Evolutionary conservation across 2,113 vertebrate genomes (phyloP), one percentile per base, ranked within the genome.

Genomic region (Oryzias curvinotus): DNA sequence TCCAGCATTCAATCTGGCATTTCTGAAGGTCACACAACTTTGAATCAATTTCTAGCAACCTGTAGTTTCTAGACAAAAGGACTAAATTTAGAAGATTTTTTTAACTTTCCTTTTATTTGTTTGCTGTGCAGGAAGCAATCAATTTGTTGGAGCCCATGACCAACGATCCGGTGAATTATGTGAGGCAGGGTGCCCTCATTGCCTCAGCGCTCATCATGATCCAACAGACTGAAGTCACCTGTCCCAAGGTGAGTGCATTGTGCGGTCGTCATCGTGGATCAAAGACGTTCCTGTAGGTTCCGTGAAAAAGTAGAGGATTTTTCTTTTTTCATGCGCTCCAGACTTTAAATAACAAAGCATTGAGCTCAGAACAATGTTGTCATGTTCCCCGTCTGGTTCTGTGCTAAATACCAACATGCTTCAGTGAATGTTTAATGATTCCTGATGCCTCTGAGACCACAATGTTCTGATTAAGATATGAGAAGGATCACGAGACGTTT

Each of bases 131-230:
- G 97, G 97, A 99, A 91, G 96, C 96, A 47, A 99, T 99, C 87
- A 98, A 98, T 90, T 93, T 99, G 77, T 84, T 99, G 66, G 96
- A 99, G 80, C 97, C 97, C 19, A 99, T 99, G 97, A 98, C 96
- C 79, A 99, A 99, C 2, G 97, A 99, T 82, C 97, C 97, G 0
- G 97, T 99, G 65, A 99, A 99, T 89, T 99, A 98, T 0, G 96
- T 99, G 61, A 92, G 97, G 79, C 97, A 99, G 74, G 97, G 97
- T 8, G 97, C 97, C 19, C 94, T 99, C 60, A 99, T 98, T 69
- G 92, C 97, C 10, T 99, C 96, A 1, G 96, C 96, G 48, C 94
- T 98, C 75, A 97, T 99, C 88, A 98, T 98, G 95, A 96, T 99
- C 88, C 97, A 99, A 65, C 97, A 99, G 90, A 95, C 94, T 0